Conservation (phyloP, 1,140 invertebrate species). For the Subanguina moxae region DNA sequence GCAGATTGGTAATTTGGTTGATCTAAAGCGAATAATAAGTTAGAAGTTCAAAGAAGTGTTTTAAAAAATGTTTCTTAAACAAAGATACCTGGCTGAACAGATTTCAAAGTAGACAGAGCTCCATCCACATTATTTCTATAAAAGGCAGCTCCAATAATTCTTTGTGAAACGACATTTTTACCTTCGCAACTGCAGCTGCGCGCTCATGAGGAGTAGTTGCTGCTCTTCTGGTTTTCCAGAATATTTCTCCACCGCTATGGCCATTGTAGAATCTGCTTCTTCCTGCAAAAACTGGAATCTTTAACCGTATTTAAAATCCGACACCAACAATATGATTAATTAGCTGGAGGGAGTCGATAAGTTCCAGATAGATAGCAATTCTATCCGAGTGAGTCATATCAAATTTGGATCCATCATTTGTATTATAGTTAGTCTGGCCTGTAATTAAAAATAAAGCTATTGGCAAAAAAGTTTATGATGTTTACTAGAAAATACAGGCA, state of each 20-base stretch:
- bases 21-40: conserved; percentile 58
- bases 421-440: background rate
- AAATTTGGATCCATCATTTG: conserved; percentile 16
- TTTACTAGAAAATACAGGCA: conserved; percentile 59
- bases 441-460: background rate
- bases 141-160: no score
- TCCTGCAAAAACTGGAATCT: conserved; percentile 59
- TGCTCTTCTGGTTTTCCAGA: conserved; percentile 76
- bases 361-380: conserved; percentile 79
- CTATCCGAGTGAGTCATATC: conserved; percentile 69
- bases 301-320: background rate
- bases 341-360: conserved; percentile 72
- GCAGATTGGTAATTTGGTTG: conserved; percentile 81
- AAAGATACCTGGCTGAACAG: conserved; percentile 64
- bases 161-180: no score
- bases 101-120: conserved; percentile 74
- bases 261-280: conserved; percentile 76
- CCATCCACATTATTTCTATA: conserved; percentile 73
- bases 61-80: background rate
- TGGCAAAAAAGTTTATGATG: background rate
- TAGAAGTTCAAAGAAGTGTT: no score
- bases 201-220: conserved; percentile 75
- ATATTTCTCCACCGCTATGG: conserved; percentile 75
- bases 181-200: conserved; percentile 72
- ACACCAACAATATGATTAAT: conserved; percentile 25